Base-by-base conservation (phyloP, 2,797 vertebrate species). In the Odontamblyopus rebecca region DNA sequence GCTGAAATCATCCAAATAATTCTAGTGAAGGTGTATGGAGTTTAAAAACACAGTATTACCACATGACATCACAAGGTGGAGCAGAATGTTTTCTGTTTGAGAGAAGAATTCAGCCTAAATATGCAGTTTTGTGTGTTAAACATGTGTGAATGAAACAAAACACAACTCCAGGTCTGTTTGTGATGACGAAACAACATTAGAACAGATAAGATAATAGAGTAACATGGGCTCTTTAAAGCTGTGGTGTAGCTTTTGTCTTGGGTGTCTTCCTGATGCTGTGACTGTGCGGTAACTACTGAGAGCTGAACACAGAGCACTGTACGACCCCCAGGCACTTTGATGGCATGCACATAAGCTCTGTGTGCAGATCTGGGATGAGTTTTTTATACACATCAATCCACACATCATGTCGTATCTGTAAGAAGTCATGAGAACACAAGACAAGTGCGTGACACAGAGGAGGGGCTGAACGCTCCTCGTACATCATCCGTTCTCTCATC, bases 381-480 rank as follows among this genome's bases (percentile, higher is more conserved):
- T 67, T 64, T 19, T 71, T 48, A 57, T 26, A n/a, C 41, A 38
- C 29, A 38, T 64, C 59, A 44, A 59, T 54, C 2, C 27, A 32
- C 50, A 54, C 27, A 32, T 50, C 44, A 30, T 61, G 57, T 30
- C 4, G 51, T 66, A 59, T 73, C 69, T 78, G 59, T 15, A 44
- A 64, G n/a, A 44, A 11, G 38, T 57, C 78, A 44, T 70, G 65
- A 59, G 59, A 51, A 32, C 81, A 32, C 81, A 77, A 69, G 60
- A 71, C 69, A 38, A 16, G 72, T 16, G 67, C 70, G 73, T 9
- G 38, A 60, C 72, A 65, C 73, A 74, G 80, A 78, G 61, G 35
- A 86, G 87, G 82, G 70, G 64, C 80, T 77, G 71, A 53, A 88
- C 85, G 85, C 81, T 78, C 81, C 66, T 77, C 84, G 80, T 86